Percentiles rank a stretch among this genome's conserved stretches.
Conservation (phyloP, 2,888 invertebrate genomes). For the Acronicta psi region DNA sequence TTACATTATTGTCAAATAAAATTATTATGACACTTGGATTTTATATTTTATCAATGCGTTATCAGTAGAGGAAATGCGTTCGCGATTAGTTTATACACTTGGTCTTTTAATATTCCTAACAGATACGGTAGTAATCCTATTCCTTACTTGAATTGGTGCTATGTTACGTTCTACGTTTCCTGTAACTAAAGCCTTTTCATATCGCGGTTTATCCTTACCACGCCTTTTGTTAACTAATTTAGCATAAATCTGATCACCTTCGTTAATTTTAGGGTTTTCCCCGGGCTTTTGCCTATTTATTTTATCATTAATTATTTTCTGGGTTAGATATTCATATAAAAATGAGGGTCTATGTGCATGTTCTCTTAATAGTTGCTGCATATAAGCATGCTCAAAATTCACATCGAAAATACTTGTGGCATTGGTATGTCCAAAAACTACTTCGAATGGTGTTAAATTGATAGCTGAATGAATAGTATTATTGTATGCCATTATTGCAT, state of each 20-base stretch:
- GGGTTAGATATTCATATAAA: neutral
- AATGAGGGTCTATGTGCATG: neutral
- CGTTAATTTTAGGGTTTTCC: neutral
- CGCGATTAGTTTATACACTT: neutral
- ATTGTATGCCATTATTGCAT: conserved; percentile 1
- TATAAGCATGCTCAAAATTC: neutral
- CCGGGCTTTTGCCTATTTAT: neutral
- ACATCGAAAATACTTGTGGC: no score
- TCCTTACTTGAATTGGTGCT: neutral
- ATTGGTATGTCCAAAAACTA: no score
- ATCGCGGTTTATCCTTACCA: neutral
- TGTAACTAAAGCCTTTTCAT: neutral
- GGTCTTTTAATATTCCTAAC: neutral
- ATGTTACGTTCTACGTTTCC: neutral
- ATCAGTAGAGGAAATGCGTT: neutral
- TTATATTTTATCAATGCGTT: neutral
- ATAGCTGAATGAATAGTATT: neutral
- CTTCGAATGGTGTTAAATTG: no score
- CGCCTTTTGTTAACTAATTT: conserved; percentile 1
- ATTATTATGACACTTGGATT: neutral
- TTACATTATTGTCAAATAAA: neutral
- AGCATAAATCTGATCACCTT: neutral
- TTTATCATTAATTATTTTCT: neutral
- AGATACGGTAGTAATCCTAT: neutral
- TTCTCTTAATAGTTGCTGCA: neutral